Evolutionary conservation across 2,113 vertebrate genomes (phyloP), one percentile per base, ranked within the genome.

Genomic region (Trematomus loennbergii): DNA sequence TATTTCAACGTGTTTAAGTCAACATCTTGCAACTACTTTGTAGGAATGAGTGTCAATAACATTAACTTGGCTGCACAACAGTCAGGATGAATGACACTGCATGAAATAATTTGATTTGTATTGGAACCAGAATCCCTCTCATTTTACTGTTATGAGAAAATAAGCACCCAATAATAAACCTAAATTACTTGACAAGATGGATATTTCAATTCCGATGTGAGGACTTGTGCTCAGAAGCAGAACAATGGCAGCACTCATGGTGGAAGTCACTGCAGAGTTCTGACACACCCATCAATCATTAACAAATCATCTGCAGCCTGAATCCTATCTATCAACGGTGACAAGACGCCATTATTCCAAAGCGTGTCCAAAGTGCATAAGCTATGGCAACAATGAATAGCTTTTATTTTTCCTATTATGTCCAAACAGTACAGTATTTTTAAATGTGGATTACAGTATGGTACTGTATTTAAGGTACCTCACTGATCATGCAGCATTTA

Each of bases 231-330:
- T 43, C 45, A n/a, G 43, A n/a, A 61, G 33, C 33, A 57, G 71
- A 68, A 55, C 50, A 78, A 50, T 60, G 62, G 59, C 66, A 78
- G 59, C 46, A 53, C 40, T 71, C 36, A 9, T 12, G 54, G 87
- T 72, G 58, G 50, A 86, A 75, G 84, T 67, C 78, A 50, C 62
- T 54, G 79, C 50, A 29, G 77, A 69, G 61, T n/a, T 57, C 55
- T 82, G 87, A 80, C 72, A 75, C 52, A 53, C 59, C 76, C 72
- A 88, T 90, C 79, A 79, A 54, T 88, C 80, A 84, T 71, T 72
- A 72, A 61, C 61, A 77, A 85, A 89, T 86, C 77, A 75, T 69
- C 85, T 1, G 5, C 77, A 63, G 72, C 33, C 81, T 79, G 50
- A 77, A 75, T 85, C 62, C 52, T 70, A 71, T 82, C 75, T 48